These are phyloP conservation scores for Lasioglossum baleicum DNA, from an alignment of 1,140 invertebrate genomes.

Conservation along the genomic window DNA sequence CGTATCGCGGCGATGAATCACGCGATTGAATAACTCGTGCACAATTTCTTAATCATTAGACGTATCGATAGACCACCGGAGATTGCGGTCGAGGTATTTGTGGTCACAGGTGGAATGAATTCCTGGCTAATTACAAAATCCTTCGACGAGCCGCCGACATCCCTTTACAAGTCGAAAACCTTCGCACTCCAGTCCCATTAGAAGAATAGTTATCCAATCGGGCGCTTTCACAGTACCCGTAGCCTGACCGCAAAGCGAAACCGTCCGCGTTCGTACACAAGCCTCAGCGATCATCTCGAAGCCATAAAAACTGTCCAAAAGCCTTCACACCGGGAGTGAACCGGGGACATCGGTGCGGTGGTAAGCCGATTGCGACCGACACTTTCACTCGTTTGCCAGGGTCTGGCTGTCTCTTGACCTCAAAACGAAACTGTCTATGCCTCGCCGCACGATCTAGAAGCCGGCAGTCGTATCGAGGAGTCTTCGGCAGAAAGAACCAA, in stretches of 20 bases:
- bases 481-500: neutral
- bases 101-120: slow-evolving; percentile 30
- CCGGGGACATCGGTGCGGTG: neutral
- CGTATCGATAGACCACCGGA: neutral
- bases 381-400: neutral
- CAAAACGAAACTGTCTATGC: neutral
- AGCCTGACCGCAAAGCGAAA: neutral
- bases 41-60: slow-evolving; percentile 36
- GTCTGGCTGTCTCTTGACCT: neutral
- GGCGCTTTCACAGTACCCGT: neutral
- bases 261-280: neutral
- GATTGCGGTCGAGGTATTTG: slow-evolving; percentile 39
- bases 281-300: too few species aligned
- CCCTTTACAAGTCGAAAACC: neutral
- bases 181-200: neutral
- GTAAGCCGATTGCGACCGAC: neutral
- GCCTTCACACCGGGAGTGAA: neutral
- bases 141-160: neutral
- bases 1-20: slow-evolving; percentile 33
- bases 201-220: neutral
- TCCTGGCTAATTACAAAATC: slow-evolving; percentile 34
- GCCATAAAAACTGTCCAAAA: neutral
- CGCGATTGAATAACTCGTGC: slow-evolving; percentile 31
- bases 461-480: neutral
- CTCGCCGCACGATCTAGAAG: neutral